phyloP scores from a whole-genome alignment of 2,797 vertebrate species.

The Sparus aurata region DNA sequence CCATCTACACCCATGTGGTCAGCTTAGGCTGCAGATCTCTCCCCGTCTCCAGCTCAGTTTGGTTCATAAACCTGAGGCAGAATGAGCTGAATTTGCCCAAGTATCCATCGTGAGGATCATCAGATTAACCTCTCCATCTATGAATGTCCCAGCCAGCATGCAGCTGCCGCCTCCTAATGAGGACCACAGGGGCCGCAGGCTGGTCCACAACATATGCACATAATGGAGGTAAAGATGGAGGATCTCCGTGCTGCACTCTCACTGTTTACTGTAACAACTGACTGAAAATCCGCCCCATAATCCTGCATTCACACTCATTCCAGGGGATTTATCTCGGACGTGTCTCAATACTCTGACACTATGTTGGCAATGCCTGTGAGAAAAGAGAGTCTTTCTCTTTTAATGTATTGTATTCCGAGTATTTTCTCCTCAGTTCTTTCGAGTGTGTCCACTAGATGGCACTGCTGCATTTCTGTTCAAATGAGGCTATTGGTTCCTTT shows the following conservation, averaged over 20 bases:
- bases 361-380: background rate
- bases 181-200: conserved; percentile 40
- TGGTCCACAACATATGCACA: conserved; percentile 28
- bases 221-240: conserved; percentile 26
- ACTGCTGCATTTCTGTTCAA: conserved; percentile 20
- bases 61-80: background rate
- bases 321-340: background rate
- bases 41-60: background rate
- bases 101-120: conserved; percentile 3
- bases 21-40: background rate
- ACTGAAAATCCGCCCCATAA: background rate
- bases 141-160: conserved; percentile 12
- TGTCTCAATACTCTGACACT: background rate
- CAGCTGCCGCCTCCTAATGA: conserved; percentile 71
- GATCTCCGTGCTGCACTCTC: background rate
- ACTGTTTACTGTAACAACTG: background rate
- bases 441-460: conserved; percentile 74
- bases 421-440: background rate
- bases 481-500: background rate
- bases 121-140: conserved; percentile 39
- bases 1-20: background rate
- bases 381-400: background rate
- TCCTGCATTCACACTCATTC: background rate
- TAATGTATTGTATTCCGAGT: background rate
- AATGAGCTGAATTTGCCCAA: conserved; percentile 24